Evolutionary conservation across 2,797 vertebrate genomes (phyloP).

Genomic region (Okamejei kenojei): DNA sequence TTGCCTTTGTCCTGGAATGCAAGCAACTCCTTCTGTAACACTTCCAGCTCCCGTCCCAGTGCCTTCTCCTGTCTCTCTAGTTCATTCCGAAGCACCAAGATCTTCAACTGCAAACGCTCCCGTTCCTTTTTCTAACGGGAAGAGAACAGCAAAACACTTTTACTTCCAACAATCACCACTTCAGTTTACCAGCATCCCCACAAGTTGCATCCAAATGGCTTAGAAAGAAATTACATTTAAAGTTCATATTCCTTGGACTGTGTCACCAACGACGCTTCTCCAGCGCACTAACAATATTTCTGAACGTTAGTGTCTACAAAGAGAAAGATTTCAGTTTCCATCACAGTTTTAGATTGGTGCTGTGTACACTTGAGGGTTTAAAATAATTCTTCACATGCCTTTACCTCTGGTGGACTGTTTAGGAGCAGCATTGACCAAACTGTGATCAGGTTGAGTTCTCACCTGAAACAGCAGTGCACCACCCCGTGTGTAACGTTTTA

Average conservation of each 20-base stretch:
- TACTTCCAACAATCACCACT: neutral
- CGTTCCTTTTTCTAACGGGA: conserved; percentile 81
- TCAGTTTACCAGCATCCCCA: neutral
- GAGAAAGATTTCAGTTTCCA: neutral
- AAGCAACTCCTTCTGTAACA: conserved; percentile 71
- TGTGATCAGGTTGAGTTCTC: neutral
- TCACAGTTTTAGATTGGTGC: neutral
- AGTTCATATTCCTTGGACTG: neutral
- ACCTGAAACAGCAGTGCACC: neutral
- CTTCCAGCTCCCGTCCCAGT: conserved; percentile 74
- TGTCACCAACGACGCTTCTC: neutral
- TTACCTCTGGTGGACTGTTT: neutral
- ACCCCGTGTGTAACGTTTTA: neutral
- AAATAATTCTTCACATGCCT: neutral
- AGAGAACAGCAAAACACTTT: neutral
- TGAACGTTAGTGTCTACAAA: neutral
- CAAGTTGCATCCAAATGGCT: neutral
- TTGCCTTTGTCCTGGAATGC: conserved; percentile 77
- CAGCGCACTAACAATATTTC: neutral
- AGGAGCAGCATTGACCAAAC: neutral
- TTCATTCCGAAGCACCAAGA: conserved; percentile 82
- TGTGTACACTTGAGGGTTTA: neutral
- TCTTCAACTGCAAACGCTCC: conserved; percentile 86
- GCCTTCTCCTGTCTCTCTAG: conserved; percentile 87
- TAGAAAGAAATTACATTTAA: neutral